Evolutionary conservation across 2,797 vertebrate species (phyloP).

Genomic region (Meriones psammophilus): DNA sequence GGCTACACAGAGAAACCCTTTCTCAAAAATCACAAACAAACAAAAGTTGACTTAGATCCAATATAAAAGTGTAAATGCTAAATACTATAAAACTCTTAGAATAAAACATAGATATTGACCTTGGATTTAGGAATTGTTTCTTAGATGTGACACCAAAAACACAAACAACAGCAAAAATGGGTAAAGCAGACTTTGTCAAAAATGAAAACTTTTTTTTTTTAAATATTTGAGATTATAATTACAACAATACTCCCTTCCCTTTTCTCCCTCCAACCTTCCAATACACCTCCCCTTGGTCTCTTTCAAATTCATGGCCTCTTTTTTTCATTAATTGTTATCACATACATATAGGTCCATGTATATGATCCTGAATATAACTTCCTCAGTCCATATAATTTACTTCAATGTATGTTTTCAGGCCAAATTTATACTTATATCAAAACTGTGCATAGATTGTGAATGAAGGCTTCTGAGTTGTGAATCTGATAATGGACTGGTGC

Average conservation of each 20-base stretch:
- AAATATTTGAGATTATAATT: not conserved
- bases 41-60: constrained; percentile 37
- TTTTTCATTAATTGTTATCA: not conserved
- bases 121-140: constrained; percentile 27
- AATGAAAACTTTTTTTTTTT: constrained; percentile 36
- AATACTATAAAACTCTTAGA: constrained; percentile 60
- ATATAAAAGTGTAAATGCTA: constrained; percentile 26
- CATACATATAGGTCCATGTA: not conserved
- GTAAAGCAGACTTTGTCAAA: constrained; percentile 35
- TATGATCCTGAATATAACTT: not conserved
- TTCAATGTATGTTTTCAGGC: not conserved
- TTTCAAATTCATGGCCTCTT: not conserved
- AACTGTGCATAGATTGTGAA: constrained; percentile 2
- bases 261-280: not conserved
- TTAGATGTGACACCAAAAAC: constrained; percentile 50
- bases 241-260: not conserved
- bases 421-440: constrained; percentile 38
- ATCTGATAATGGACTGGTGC: constrained; percentile 55
- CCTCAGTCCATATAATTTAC: not conserved
- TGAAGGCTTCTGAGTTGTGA: not conserved
- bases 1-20: no score
- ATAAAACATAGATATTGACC: constrained; percentile 47
- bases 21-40: no score
- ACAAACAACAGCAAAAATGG: constrained; percentile 57
- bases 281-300: no score